Evolutionary conservation across 2,797 vertebrate genomes (phyloP), one percentile per base, ranked within the genome.

Genomic region (Vipera latastei): DNA sequence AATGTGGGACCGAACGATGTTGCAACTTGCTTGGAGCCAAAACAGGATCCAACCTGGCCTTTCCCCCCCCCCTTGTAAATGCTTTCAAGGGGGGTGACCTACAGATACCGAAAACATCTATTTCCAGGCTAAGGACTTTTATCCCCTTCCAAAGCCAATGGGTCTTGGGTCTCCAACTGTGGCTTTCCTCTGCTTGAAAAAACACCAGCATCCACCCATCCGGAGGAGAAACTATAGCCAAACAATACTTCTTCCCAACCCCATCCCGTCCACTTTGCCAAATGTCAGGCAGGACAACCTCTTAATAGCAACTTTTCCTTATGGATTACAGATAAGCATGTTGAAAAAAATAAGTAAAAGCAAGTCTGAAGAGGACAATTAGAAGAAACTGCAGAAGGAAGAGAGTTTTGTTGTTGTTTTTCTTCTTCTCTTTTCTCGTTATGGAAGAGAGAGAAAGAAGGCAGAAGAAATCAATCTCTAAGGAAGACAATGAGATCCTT

Each of bases 361-460:
- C 16, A 32, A 28, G 13, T 20, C 20, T 25, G 4, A 48, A 48
- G 2, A 63, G 55, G 6, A 26, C 83, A 48, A 48, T 25, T 20
- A 25, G 1, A 83, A 83, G 73, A 3, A 78, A 78, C 6, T 22
- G 73, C 20, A 0, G 61, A 83, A 38, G 32, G 73, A 83, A 83
- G 48, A 48, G 18, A 53, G 51, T 48, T 11, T 25, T 83, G 22
- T 83, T 83, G 38, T 38, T 38, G 38, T 0, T 48, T 48, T 9
- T 44, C 18, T 38, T 20, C 69, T 44, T 53, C 51, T 53, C 51
- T 44, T 44, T 44, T 48, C 38, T 78, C 55, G 1, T 6, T 25
- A 3, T 3, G 1, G 22, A 8, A 7, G 5, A 4, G 44, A 8
- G 48, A 22, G 26, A 13, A 14, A 1, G 3, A 2, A 14, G 20